Conservation (phyloP, 1,140 invertebrate species). For the Tetramorium parvispinum region DNA sequence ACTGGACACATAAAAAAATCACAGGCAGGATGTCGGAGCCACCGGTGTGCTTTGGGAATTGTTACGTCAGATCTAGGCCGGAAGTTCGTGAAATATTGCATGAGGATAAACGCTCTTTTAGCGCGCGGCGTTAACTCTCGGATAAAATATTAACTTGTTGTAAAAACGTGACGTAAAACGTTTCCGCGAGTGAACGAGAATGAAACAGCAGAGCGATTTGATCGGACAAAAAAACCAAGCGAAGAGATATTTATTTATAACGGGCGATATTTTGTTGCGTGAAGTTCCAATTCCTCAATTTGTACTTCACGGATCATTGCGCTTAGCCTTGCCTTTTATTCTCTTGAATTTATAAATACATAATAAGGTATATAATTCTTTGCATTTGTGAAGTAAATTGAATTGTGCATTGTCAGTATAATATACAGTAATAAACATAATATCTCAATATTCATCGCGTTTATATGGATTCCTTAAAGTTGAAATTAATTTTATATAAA, state of each 20-base stretch:
- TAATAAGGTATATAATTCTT: background rate
- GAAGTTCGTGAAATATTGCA: conserved; percentile 60
- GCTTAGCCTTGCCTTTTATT: background rate
- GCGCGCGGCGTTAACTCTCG: conserved; percentile 40
- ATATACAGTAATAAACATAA: background rate
- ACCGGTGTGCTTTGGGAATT: conserved; percentile 55
- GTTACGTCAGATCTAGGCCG: conserved; percentile 61
- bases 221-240: background rate
- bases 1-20: conserved; percentile 53
- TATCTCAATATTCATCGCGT: background rate
- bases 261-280: background rate
- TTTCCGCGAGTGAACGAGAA: conserved; percentile 8
- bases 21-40: conserved; percentile 30
- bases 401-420: background rate
- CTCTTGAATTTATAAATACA: background rate
- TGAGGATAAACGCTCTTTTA: conserved; percentile 54
- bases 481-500: background rate
- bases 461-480: background rate
- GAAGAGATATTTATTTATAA: conserved; percentile 42
- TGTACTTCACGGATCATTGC: background rate
- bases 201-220: conserved; percentile 6
- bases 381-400: background rate
- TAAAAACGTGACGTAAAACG: conserved; percentile 18
- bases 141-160: conserved; percentile 57
- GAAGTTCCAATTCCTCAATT: background rate